Evolutionary conservation across 2,113 vertebrate species (phyloP), one percentile per base, ranked within the genome.

Genomic region (Nothobranchius kuhntae): DNA sequence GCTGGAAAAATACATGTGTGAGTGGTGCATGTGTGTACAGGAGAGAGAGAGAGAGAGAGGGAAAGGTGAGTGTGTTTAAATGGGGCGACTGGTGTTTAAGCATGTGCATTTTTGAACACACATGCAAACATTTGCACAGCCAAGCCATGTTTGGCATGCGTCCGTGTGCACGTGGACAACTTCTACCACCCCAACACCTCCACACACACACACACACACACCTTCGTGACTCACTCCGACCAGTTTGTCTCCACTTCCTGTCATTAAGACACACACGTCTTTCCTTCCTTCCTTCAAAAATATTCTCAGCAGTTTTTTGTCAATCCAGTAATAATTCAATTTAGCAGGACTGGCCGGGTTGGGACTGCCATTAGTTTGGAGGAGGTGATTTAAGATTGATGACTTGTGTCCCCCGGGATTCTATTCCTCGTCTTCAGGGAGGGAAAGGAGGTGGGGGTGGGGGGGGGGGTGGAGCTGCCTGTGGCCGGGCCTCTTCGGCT

Each of bases 381-480:
- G 83, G 82, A 89, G 80, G 81, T 89, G 88, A 92, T 91, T 92
- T 91, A 91, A 92, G 91, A 93, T 93, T 93, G 92, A 94, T 93
- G 91, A 92, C 89, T 93, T 92, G 87, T 89, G 88, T 90, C 92
- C 83, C 87, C 64, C 48, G 89, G 87, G 91, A 93, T 90, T 87
- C 69, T 80, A 78, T 85, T 83, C 73, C 90, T 81, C 80, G 73
- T 85, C 77, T 77, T 77, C 71, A 59, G 44, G 58, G 17, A 44
- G 45, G 36, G 30, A 57, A 46, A 40, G 51, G 38, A 63, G 59
- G 61, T 12, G 12, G 44, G 2, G 44, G 44, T 1, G 76, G 38
- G 35, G 3, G 52, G 65, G 58, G 3, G 52, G 65, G 58, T 58
- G 72, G 47, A 38, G 42, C 53, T 21, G 53, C 74, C 48, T 69